Conservation (phyloP, 2,797 vertebrate genomes). For the Phoxinus dragarum region DNA sequence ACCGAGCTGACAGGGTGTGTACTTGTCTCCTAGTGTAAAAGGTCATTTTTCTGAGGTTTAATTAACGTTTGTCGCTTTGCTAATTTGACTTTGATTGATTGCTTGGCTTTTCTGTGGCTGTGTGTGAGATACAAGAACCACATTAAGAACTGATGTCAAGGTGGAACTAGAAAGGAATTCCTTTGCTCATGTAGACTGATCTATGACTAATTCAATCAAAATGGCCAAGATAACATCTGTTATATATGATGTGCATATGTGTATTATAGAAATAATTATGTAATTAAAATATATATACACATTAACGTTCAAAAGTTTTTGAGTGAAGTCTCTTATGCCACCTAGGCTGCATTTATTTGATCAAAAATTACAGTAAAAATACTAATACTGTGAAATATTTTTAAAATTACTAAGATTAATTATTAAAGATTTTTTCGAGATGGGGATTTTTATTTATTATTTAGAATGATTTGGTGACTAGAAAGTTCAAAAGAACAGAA, state of each 20-base stretch:
- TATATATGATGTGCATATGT: background rate
- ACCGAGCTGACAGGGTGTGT: slow-evolving; percentile 65
- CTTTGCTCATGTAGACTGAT: slow-evolving; percentile 14
- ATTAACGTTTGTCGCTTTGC: slow-evolving; percentile 73
- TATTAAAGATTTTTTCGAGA: background rate
- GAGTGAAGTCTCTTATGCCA: background rate
- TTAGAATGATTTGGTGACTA: background rate
- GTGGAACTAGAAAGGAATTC: slow-evolving; percentile 34
- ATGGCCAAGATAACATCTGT: background rate
- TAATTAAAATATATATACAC: background rate
- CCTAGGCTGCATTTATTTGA: background rate
- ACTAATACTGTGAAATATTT: background rate
- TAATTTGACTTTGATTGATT: slow-evolving; percentile 81
- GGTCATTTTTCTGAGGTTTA: slow-evolving; percentile 78
- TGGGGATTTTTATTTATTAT: background rate
- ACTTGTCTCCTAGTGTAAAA: slow-evolving; percentile 73
- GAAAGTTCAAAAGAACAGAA: background rate
- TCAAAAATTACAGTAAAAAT: background rate
- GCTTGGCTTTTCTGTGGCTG: slow-evolving; percentile 61
- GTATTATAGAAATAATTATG: background rate
- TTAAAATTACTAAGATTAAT: no score
- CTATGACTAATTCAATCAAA: slow-evolving; percentile 23
- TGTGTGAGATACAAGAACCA: slow-evolving; percentile 64
- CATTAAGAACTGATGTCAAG: slow-evolving; percentile 52
- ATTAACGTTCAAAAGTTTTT: background rate